These are phyloP conservation scores for Denticeps clupeoides DNA, from an alignment of 2,797 vertebrate genomes.

Conservation along the genomic window DNA sequence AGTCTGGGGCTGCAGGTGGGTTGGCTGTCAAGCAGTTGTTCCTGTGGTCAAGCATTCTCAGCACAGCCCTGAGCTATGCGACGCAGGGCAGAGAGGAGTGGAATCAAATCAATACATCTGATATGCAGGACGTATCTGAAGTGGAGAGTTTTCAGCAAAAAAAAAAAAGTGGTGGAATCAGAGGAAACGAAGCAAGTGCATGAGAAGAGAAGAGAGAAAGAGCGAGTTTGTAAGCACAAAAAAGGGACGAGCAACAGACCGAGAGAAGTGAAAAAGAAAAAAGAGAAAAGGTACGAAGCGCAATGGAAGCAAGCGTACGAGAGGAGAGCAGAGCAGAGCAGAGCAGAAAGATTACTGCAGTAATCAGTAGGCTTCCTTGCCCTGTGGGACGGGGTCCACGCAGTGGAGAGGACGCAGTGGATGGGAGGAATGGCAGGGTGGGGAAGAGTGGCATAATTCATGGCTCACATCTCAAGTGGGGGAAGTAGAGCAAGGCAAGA, in stretches of 20 bases:
- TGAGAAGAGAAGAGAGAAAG: neutral
- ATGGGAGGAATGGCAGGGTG: conserved; percentile 27
- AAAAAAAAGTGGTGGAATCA: neutral
- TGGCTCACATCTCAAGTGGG: conserved; percentile 85
- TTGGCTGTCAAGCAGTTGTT: neutral
- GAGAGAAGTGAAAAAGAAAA: conserved; percentile 24
- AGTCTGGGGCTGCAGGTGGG: neutral
- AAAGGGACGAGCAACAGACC: neutral
- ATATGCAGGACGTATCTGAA: conserved; percentile 17
- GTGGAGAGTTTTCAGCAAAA: neutral
- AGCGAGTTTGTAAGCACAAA: conserved; percentile 41
- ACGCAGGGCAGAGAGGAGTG: conserved; percentile 16
- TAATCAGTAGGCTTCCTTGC: conserved; percentile 26
- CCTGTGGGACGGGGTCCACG: conserved; percentile 52
- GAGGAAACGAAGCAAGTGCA: neutral
- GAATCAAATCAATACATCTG: conserved; percentile 18
- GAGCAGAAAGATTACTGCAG: conserved; percentile 3
- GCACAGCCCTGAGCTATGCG: neutral
- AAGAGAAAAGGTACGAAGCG: conserved; percentile 12
- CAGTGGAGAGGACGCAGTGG: conserved; percentile 56
- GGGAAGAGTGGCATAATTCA: conserved; percentile 65
- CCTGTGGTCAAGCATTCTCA: neutral
- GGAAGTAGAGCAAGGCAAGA: conserved; percentile 53
- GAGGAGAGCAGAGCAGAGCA: conserved; percentile 17
- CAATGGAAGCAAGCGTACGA: conserved; percentile 22